A percentile compares a stretch with the other conserved stretches of the same genome.
phyloP scores from a whole-genome alignment of 2,888 invertebrate genomes.

The Cactoblastis cactorum region DNA sequence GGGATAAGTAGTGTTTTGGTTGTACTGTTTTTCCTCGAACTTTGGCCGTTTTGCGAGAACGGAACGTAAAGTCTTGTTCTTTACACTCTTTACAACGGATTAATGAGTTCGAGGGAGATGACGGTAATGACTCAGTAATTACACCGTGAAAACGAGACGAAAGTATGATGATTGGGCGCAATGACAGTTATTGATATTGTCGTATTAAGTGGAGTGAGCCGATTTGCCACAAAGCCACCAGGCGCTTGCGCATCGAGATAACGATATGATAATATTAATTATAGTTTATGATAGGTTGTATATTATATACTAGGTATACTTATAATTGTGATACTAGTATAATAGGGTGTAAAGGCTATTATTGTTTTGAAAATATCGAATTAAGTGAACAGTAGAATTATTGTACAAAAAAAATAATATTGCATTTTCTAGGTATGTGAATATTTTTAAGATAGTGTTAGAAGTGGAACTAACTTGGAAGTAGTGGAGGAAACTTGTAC shows the following conservation, averaged over 20 bases:
- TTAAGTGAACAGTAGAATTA: too few relatives aligned
- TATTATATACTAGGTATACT: background rate
- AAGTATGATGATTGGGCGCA: constrained; percentile 67
- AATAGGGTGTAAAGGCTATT: too few relatives aligned
- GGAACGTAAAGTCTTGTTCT: constrained; percentile 60
- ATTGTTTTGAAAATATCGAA: too few relatives aligned
- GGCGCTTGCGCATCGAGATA: constrained; percentile 46
- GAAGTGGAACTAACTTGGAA: too few relatives aligned
- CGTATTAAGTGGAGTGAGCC: constrained; percentile 53
- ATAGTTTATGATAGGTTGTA: constrained; percentile 55
- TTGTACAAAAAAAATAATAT: too few relatives aligned
- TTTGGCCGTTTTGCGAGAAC: constrained; percentile 51
- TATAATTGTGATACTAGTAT: background rate
- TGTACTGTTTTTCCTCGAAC: constrained; percentile 35
- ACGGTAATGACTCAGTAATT: constrained; percentile 64
- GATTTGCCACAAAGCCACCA: constrained; percentile 46
- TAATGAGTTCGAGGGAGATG: constrained; percentile 74
- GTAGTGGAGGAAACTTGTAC: too few relatives aligned
- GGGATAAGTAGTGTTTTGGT: constrained; percentile 48
- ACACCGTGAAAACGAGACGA: constrained; percentile 71
- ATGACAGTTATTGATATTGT: constrained; percentile 76
- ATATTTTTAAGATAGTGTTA: too few relatives aligned
- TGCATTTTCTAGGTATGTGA: too few relatives aligned
- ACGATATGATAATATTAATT: constrained; percentile 56
- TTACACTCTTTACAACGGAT: constrained; percentile 51